Evolutionary conservation across 2,888 invertebrate species (phyloP).

Genomic region (Ophraella communa): DNA sequence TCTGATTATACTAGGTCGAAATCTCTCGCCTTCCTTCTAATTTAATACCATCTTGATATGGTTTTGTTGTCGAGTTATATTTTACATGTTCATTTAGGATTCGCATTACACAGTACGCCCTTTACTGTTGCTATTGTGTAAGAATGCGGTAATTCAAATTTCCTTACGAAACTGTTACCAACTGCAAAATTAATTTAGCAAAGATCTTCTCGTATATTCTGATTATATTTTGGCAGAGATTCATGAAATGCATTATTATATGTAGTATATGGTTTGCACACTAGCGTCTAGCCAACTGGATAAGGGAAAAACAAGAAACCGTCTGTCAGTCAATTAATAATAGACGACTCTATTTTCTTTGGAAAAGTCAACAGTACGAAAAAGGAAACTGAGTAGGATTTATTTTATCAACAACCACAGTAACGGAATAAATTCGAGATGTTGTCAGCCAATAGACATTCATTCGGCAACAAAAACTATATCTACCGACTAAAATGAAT

Average conservation of each 20-base stretch:
- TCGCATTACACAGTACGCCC: background rate
- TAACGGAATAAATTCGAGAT: no score
- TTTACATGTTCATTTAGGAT: background rate
- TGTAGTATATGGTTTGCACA: background rate
- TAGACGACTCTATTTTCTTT: background rate
- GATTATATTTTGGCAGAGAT: background rate
- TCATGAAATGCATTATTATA: background rate
- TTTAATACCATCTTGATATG: background rate
- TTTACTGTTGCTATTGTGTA: background rate
- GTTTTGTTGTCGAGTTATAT: background rate
- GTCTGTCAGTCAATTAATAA: background rate
- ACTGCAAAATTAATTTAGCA: background rate
- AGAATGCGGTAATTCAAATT: background rate
- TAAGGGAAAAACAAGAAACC: background rate
- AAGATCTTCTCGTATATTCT: background rate
- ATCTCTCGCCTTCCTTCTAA: background rate
- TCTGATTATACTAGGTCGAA: background rate
- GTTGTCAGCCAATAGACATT: no score
- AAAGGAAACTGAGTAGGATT: no score
- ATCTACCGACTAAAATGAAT: no score
- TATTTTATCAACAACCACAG: no score
- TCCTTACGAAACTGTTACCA: background rate
- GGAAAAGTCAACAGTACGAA: no score
- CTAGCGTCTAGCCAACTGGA: background rate
- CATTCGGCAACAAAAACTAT: no score